Percentiles rank a stretch among this genome's conserved stretches.
These are phyloP conservation scores for Percopsis transmontana DNA, from an alignment of 2,113 vertebrate genomes.

Conservation along the genomic window DNA sequence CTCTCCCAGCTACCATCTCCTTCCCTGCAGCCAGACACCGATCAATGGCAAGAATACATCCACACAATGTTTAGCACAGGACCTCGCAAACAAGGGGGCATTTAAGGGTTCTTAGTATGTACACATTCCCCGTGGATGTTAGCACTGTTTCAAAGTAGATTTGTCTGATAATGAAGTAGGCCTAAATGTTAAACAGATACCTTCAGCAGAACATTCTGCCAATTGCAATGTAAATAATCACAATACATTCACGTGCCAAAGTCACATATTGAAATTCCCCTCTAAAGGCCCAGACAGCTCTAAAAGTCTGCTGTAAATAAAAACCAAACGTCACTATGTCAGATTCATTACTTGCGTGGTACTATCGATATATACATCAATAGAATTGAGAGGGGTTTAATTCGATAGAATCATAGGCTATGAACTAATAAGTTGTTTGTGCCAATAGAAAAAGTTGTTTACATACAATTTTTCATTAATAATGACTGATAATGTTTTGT, in stretches of 20 bases:
- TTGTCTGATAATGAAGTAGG: too few relatives aligned
- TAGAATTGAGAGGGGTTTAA: not conserved
- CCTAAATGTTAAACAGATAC: too few relatives aligned
- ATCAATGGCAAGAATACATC: constrained; percentile 82
- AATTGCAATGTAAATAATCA: constrained; percentile 8
- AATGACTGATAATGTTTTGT: not conserved
- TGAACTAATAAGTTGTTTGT: not conserved
- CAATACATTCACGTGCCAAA: constrained; percentile 4
- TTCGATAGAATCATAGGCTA: not conserved
- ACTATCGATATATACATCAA: constrained; percentile 18
- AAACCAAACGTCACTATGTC: constrained; percentile 8
- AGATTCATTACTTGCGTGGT: constrained; percentile 24
- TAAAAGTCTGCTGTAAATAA: not conserved
- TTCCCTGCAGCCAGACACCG: constrained; percentile 80
- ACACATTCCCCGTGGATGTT: constrained; percentile 70
- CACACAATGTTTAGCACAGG: constrained; percentile 82
- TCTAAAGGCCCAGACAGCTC: not conserved
- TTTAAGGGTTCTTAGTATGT: constrained; percentile 76
- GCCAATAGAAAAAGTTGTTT: constrained; percentile 14
- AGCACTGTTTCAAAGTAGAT: constrained; percentile 54
- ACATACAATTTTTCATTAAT: not conserved
- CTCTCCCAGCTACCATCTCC: constrained; percentile 78
- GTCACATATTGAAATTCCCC: constrained; percentile 5
- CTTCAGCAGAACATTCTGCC: constrained; percentile 29
- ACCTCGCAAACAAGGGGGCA: constrained; percentile 75